Evolutionary conservation across 1,140 invertebrate genomes (phyloP), one percentile per base, ranked within the genome.

Genomic region (Drosophila nigromelanica): DNA sequence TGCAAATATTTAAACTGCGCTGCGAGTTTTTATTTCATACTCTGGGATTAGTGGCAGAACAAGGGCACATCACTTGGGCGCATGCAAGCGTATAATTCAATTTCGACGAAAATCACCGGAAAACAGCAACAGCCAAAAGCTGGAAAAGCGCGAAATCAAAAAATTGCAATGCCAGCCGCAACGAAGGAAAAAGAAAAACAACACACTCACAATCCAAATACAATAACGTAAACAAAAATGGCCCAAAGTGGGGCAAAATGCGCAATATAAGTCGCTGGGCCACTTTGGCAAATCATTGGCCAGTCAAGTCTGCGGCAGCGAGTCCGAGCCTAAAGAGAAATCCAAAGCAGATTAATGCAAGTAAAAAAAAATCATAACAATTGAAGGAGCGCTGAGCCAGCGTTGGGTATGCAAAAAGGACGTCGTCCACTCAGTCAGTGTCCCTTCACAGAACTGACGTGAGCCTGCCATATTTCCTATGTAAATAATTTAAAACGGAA

Each of bases 401-500:
- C 24, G 24, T 27, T 27, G n/a, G n/a, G 50, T 33, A 37, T 30
- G 45, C 62, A 37, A 5, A 5, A 37, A 7, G 21, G 52, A 63
- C 39, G 10, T 7, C 14, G 47, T 45, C n/a, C 42, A 30, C 24
- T 12, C 51, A 56, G 45, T 42, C n/a, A 47, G 8, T 10, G 37
- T 15, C 39, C 42, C 30, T 27, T 18, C n/a, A 8, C 12, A 12
- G 27, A 10, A 3, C 48, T 73, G 42, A 68, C 63, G 70, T 68
- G 70, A 55, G 63, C 70, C 59, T 59, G 70, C 56, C 42, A 58
- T 74, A 69, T 74, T 81, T 62, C 51, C 70, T 75, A 75, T 66
- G 74, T 78, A 83, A 83, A 83, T 78, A 80, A 78, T 83, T 83
- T 80, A 72, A 83, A 77, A 55, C 76, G 71, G 62, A 80, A 74